Evolutionary conservation across 2,113 vertebrate genomes (phyloP), one percentile per base, ranked within the genome.

Genomic region (Phylloscopus trochilus): DNA sequence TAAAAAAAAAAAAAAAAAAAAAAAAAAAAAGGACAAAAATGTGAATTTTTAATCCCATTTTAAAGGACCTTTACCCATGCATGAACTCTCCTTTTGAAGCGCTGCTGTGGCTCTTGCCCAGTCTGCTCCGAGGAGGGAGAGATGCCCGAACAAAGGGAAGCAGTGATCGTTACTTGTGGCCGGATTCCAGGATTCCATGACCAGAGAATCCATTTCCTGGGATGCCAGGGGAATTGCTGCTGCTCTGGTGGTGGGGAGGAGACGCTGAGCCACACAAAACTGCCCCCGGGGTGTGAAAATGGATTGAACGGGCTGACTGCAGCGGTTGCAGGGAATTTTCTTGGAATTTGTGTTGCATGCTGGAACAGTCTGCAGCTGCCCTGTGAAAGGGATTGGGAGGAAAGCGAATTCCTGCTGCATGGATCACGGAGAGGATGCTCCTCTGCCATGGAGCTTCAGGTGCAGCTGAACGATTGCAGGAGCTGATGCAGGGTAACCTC

Each of bases 31-130:
- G 59, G 83, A 24, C 33, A 15, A 67, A 96, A 90, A 94, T 21
- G 79, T 88, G 46, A 63, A 66, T 85, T 86, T 93, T 85, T 95
- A 95, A 97, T 93, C 87, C 93, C 76, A 26, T 95, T 91, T 92
- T 83, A 59, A 91, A 74, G 68, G 84, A 11, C 82, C 82, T 94
- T 90, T 93, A 92, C 41, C 92, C 85, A 88, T 80, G 91, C 67
- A 1, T 95, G 90, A 94, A 86, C 19, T 67, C 77, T 11, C 27
- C 92, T 77, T 95, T 96, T 94, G 89, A 95, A 94, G 92, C 75
- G 60, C 77, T 66, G 80, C 30, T 3, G 31, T 10, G 1, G 55
- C 64, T 91, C 84, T 49, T 64, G 55, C 27, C 46, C 30, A 17
- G 17, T 4, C 72, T 8, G 66, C 81, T 64, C 3, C 0, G 3